Conservation (phyloP, 1,140 invertebrate species). For the Brevipalpus yothersi region DNA sequence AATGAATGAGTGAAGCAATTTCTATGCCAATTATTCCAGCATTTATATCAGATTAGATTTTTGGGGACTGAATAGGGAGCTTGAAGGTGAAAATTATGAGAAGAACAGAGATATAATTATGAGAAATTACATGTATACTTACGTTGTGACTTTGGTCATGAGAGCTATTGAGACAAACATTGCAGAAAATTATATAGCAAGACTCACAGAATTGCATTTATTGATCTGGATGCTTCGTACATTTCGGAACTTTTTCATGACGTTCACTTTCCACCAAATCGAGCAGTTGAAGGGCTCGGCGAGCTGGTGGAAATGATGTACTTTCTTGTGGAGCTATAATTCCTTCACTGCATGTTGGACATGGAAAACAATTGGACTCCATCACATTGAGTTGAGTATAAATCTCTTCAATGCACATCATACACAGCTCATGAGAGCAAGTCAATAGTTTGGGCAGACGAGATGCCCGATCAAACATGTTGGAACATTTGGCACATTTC, state of each 20-base stretch:
- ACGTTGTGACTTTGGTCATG: too few relatives aligned
- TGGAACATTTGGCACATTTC: constrained; percentile 80
- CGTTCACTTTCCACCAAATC: constrained; percentile 73
- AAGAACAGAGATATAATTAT: too few relatives aligned
- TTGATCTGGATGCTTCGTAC: constrained; percentile 48
- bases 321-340: constrained; percentile 65
- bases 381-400: constrained; percentile 31
- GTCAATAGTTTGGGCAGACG: constrained; percentile 86
- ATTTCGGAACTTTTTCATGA: constrained; percentile 77
- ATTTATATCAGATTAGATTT: too few relatives aligned
- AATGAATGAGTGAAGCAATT: too few relatives aligned
- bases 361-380: constrained; percentile 41
- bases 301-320: constrained; percentile 81
- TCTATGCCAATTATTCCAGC: too few relatives aligned
- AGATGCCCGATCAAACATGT: constrained; percentile 63
- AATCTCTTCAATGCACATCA: constrained; percentile 64
- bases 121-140: too few relatives aligned
- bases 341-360: constrained; percentile 76
- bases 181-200: constrained; percentile 79
- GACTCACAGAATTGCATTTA: constrained; percentile 82
- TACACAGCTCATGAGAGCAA: constrained; percentile 74
- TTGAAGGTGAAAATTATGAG: too few relatives aligned
- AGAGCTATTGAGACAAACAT: constrained; percentile 30
- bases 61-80: too few relatives aligned
- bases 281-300: constrained; percentile 73